phyloP scores from a whole-genome alignment of 2,797 vertebrate species.

The Macropodus opercularis region DNA sequence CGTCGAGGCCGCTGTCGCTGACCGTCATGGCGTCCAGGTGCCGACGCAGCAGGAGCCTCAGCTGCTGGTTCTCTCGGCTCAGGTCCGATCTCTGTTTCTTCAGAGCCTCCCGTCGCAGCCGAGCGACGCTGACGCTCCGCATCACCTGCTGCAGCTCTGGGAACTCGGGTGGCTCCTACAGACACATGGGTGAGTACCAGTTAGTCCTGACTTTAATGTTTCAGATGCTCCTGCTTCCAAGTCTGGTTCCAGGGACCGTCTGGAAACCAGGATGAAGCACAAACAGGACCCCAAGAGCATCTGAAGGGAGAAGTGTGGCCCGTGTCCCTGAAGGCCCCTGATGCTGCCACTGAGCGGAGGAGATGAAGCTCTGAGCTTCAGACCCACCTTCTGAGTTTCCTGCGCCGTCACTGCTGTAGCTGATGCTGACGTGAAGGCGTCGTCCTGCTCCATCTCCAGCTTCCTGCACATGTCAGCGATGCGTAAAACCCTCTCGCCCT shows the following conservation, averaged over 20 bases:
- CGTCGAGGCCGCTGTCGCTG: neutral
- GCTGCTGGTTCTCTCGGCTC: slow-evolving; percentile 50
- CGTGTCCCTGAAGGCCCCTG: too few relatives aligned
- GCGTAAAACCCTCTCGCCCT: slow-evolving; percentile 53
- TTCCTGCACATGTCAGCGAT: slow-evolving; percentile 20
- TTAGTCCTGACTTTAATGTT: too few relatives aligned
- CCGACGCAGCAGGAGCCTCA: slow-evolving; percentile 28
- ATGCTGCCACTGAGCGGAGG: too few relatives aligned
- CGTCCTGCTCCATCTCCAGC: slow-evolving; percentile 17
- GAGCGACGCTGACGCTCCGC: accelerated
- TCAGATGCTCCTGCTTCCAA: too few relatives aligned
- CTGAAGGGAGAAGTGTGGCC: too few relatives aligned
- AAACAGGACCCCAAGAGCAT: too few relatives aligned
- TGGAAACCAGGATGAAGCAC: too few relatives aligned
- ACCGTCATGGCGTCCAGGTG: slow-evolving; percentile 40
- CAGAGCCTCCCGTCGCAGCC: slow-evolving; percentile 35
- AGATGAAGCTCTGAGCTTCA: too few relatives aligned
- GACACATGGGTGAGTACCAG: neutral
- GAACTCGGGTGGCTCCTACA: neutral
- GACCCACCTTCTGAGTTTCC: neutral
- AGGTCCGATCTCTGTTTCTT: slow-evolving; percentile 6
- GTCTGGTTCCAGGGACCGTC: too few relatives aligned
- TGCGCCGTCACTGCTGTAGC: neutral
- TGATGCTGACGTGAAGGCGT: neutral
- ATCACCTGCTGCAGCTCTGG: slow-evolving; percentile 18